Conservation (phyloP, 2,113 vertebrate genomes). For the Gallinago paraguaiae region DNA sequence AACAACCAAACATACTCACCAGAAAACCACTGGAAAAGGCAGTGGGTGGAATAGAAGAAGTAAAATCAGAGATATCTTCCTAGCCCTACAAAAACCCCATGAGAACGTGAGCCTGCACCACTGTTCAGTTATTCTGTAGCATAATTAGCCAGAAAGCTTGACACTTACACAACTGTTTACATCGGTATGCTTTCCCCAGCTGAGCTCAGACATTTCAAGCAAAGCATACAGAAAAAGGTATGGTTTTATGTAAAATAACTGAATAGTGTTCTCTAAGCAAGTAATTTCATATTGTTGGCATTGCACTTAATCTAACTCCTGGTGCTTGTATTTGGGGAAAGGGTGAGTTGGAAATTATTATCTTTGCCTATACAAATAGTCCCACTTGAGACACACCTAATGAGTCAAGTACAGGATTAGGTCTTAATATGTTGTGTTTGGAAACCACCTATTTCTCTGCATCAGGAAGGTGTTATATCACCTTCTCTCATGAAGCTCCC, state of each 20-base stretch:
- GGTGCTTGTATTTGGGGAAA: neutral
- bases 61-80: neutral
- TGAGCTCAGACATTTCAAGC: neutral
- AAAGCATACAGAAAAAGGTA: neutral
- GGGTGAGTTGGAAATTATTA: neutral
- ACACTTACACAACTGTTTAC: neutral
- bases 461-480: neutral
- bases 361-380: neutral
- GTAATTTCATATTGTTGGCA: neutral
- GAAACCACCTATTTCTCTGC: neutral
- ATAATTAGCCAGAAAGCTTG: neutral
- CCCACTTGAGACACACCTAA: neutral
- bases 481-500: neutral
- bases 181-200: neutral
- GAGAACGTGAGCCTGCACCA: rapidly evolving
- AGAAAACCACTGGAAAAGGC: neutral
- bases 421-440: neutral
- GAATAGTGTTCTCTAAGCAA: neutral
- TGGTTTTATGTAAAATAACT: neutral
- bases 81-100: rapidly evolving
- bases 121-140: neutral
- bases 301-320: neutral
- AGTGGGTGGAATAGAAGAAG: neutral
- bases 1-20: neutral
- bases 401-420: neutral